Base-by-base conservation (phyloP, 2,113 vertebrate species). In the Montifringilla adamsi region DNA sequence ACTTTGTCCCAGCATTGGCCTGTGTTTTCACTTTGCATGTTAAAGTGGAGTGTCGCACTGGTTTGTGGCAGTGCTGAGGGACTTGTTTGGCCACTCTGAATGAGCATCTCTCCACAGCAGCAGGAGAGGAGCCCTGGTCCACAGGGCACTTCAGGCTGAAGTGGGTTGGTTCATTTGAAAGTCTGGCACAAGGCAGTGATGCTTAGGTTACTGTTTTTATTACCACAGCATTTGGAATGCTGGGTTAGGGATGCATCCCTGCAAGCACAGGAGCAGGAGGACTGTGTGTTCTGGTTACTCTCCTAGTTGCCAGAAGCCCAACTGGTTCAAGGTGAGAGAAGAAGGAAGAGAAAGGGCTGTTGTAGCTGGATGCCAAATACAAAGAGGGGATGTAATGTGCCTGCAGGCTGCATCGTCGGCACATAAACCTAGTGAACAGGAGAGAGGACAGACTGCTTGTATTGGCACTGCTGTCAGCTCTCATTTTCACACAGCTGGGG, bases 401-500 rank as follows among this genome's bases (percentile, higher is more conserved):
- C 83, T 13, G 2, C 7, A 8, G 80, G 86, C 74, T 90, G 50
- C 31, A 6, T 35, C 3, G 21, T 86, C 0, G 24, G 50, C 84
- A 47, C 3, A 15, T 52, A 62, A 83, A 77, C 60, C n/a, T 80
- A 60, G 22, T 26, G 43, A 87, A 37, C 30, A 55, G 50, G 53
- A 64, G 76, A 79, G 56, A 58, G 86, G 74, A 86, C 72, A 81
- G 78, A 43, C 81, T 82, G 90, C 58, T 89, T 90, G 58, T 88
- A 83, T 82, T 76, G 84, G 67, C 92, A 67, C 39, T 95, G 76
- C 91, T 97, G 96, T 97, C 95, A 97, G 94, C 68, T 96, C 93
- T 91, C 81, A 86, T 97, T 95, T 94, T 92, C 84, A 79, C 90
- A 92, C 94, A 96, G 91, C 75, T 95, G 90, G 75, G 60, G 90